Evolutionary conservation across 1,140 invertebrate species (phyloP).

Genomic region (Olivierus martensii): DNA sequence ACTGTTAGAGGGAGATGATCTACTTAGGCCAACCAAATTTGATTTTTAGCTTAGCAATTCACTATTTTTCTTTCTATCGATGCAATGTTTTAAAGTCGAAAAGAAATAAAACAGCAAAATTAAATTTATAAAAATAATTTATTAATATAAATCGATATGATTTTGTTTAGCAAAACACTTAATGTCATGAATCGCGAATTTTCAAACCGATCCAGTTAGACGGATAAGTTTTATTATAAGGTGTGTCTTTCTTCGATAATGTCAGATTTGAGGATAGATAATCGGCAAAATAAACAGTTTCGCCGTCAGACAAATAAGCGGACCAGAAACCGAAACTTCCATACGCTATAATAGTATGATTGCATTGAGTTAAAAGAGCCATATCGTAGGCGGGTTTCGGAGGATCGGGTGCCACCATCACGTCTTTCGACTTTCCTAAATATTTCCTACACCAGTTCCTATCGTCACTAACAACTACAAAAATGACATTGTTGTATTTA

Average conservation of each 20-base stretch:
- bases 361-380: constrained; percentile 24
- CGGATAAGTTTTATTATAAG: constrained; percentile 10
- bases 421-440: constrained; percentile 23
- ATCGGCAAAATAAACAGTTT: constrained; percentile 25
- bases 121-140: too few relatives aligned
- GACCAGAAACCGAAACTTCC: constrained; percentile 32
- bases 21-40: too few relatives aligned
- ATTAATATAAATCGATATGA: too few relatives aligned
- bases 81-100: too few relatives aligned
- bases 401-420: neutral
- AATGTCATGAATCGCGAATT: too few relatives aligned
- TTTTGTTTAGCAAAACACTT: too few relatives aligned
- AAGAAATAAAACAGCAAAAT: too few relatives aligned
- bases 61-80: too few relatives aligned
- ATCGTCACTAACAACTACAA: constrained; percentile 46
- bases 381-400: constrained; percentile 23
- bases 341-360: constrained; percentile 28
- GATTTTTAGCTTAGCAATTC: too few relatives aligned
- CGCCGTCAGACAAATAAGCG: constrained; percentile 25
- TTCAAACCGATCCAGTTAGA: constrained; percentile 7
- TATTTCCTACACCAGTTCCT: constrained; percentile 40
- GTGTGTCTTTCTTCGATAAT: neutral
- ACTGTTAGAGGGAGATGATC: too few relatives aligned
- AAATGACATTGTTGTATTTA: constrained; percentile 36
- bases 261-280: constrained; percentile 5